Evolutionary conservation across 2,113 vertebrate species (phyloP), one percentile per base, ranked within the genome.

Genomic region (Phasianus colchicus): DNA sequence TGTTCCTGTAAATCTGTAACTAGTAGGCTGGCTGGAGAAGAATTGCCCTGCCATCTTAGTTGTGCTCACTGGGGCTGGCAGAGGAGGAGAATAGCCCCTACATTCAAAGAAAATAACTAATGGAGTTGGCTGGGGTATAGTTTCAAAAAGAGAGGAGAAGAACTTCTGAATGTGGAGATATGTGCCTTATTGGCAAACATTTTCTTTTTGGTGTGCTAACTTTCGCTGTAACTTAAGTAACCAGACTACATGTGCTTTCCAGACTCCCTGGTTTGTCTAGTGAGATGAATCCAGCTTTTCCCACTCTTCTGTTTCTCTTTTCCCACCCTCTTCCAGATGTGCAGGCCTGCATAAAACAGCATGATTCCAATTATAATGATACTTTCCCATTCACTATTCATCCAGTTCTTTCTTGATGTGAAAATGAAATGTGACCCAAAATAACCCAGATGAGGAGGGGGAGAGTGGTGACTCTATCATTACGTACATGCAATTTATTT

Each of bases 311-410:
- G 50, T 89, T 96, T 96, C 95, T 96, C 64, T 92, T 93, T 96
- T 95, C 86, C 94, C 93, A 94, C 90, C 91, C 88, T 74, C 64
- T 96, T 97, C 96, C 96, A 96, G 95, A 97, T 97, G 96, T 96
- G 91, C 92, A 91, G 80, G 81, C 90, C 96, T 95, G 79, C 89
- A 95, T 88, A 96, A 96, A 96, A 90, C 96, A 97, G 96, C 94
- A 90, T 92, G 92, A 96, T 94, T 95, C 94, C 93, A 96, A 86
- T 96, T 96, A 96, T 67, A 87, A 77, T 60, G 76, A 93, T 95
- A 91, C 86, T 94, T 97, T 95, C 90, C 72, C 92, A 92, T 96
- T 96, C 94, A 96, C 89, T 94, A 96, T 95, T 96, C 88, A 96
- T 96, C 92, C 89, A 93, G 61, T 93, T 91, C 86, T 92, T 95